phyloP scores from a whole-genome alignment of 2,888 invertebrate genomes.

The Charanyca ferruginea region DNA sequence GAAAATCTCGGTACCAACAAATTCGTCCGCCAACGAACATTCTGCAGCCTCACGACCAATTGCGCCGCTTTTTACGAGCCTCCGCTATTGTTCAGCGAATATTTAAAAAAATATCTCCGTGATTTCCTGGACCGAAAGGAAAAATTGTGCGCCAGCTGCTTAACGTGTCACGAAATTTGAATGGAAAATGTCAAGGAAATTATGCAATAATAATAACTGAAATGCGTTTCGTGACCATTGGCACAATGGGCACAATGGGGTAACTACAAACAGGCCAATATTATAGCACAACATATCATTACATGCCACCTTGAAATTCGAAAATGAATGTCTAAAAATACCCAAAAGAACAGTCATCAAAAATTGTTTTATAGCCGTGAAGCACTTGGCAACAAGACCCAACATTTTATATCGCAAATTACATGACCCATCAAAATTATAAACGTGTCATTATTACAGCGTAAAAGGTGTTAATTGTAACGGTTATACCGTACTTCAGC shows the following conservation, averaged over 20 bases:
- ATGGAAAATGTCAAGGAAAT: conserved; percentile 36
- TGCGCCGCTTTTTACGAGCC: conserved; percentile 73
- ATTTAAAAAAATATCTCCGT: conserved; percentile 69
- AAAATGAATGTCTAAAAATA: neutral
- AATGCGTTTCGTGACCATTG: neutral
- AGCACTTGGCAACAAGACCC: conserved; percentile 3
- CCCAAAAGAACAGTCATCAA: conserved; percentile 5
- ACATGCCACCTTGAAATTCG: neutral
- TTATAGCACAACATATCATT: neutral
- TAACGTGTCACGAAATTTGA: conserved; percentile 39
- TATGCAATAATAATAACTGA: conserved; percentile 6
- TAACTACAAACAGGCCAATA: neutral
- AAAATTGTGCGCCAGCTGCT: conserved; percentile 53
- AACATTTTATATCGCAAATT: conserved; percentile 40
- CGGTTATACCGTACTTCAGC: conserved; percentile 54
- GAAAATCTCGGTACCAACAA: conserved; percentile 73
- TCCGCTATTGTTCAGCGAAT: conserved; percentile 69
- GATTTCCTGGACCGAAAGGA: conserved; percentile 52
- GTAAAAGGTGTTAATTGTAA: conserved; percentile 58
- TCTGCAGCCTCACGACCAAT: conserved; percentile 75
- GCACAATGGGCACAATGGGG: neutral
- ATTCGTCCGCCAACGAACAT: conserved; percentile 72
- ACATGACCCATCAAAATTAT: conserved; percentile 49
- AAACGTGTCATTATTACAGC: conserved; percentile 56
- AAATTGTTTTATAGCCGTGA: neutral